These are phyloP conservation scores for Synanthedon andrenaeformis DNA, from an alignment of 2,888 invertebrate genomes.

Conservation along the genomic window DNA sequence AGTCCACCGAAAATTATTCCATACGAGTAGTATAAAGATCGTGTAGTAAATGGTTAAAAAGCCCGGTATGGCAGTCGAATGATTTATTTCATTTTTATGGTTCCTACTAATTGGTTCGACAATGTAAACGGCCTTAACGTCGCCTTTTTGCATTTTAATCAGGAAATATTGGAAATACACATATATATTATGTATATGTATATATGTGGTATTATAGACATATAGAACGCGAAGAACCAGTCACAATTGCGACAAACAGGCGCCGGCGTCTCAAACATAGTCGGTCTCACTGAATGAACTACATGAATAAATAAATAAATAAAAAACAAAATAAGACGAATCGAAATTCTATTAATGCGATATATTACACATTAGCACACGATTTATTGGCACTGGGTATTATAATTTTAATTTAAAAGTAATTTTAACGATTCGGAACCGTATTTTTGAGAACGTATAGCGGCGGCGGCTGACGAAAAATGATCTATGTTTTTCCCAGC, in stretches of 20 bases:
- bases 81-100: constrained; percentile 58
- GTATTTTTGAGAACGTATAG: too few relatives aligned
- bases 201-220: constrained; percentile 46
- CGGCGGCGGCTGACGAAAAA: too few relatives aligned
- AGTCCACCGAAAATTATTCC: constrained; percentile 33
- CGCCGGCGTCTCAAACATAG: constrained; percentile 23
- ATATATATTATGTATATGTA: constrained; percentile 11
- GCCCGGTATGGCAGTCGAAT: constrained; percentile 49
- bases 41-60: constrained; percentile 28
- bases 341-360: constrained; percentile 30
- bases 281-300: constrained; percentile 51
- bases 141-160: constrained; percentile 60
- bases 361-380: constrained; percentile 1
- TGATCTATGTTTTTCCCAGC: too few relatives aligned
- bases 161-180: constrained; percentile 52
- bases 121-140: constrained; percentile 52
- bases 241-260: constrained; percentile 61
- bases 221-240: constrained; percentile 64
- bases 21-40: constrained; percentile 35
- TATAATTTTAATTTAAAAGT: too few relatives aligned
- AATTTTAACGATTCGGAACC: too few relatives aligned
- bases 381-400: neutral
- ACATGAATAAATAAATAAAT: constrained; percentile 48
- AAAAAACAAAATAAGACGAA: constrained; percentile 30
- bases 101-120: constrained; percentile 58